These are phyloP conservation scores for Cheilinus undulatus DNA, from an alignment of 2,113 vertebrate species.

Conservation along the genomic window DNA sequence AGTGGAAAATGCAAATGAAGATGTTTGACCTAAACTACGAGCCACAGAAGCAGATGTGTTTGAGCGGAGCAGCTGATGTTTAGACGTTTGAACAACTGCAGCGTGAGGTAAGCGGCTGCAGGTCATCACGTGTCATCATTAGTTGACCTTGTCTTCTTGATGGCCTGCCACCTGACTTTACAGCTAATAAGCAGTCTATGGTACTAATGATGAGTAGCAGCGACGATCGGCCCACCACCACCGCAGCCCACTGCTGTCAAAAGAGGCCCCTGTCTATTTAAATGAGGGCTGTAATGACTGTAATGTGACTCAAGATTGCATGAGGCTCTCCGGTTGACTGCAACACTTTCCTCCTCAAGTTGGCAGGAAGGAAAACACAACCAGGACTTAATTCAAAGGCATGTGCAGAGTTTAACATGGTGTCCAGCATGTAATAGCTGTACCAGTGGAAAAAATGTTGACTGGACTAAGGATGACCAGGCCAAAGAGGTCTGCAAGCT, in stretches of 20 bases:
- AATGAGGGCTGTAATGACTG: constrained; percentile 63
- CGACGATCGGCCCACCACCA: constrained; percentile 27
- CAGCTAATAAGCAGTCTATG: constrained; percentile 59
- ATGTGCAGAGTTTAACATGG: neutral
- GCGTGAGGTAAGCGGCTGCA: constrained; percentile 47
- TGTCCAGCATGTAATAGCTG: neutral
- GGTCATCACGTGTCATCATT: constrained; percentile 74
- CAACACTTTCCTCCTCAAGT: constrained; percentile 36
- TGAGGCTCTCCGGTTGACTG: constrained; percentile 5
- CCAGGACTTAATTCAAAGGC: constrained; percentile 22
- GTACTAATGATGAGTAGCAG: constrained; percentile 81
- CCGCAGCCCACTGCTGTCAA: constrained; percentile 46
- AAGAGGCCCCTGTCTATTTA: constrained; percentile 64
- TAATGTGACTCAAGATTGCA: constrained; percentile 36
- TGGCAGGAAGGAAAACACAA: constrained; percentile 9
- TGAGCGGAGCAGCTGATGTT: constrained; percentile 21
- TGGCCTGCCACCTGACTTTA: constrained; percentile 60
- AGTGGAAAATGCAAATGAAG: constrained; percentile 7
- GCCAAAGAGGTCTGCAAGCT: neutral
- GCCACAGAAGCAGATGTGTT: constrained; percentile 51
- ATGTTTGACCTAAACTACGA: constrained; percentile 17
- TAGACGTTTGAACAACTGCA: constrained; percentile 61
- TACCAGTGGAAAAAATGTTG: neutral
- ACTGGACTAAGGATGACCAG: neutral
- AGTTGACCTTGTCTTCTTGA: constrained; percentile 76